A percentile compares a stretch with the other conserved stretches of the same genome.
These are phyloP conservation scores for Lepidonotus clava DNA, from an alignment of 2,888 invertebrate species.

Conservation along the genomic window DNA sequence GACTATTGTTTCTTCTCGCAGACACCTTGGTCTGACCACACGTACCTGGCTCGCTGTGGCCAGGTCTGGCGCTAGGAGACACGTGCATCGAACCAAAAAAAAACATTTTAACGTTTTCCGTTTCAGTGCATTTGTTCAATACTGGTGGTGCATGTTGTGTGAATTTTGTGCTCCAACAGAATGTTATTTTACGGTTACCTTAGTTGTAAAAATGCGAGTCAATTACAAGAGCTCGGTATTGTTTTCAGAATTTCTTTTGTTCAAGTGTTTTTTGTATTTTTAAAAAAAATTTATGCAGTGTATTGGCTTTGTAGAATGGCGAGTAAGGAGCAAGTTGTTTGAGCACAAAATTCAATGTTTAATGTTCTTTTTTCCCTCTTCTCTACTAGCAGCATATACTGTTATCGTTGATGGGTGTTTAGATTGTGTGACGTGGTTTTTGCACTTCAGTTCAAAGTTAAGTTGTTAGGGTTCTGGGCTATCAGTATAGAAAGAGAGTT, in stretches of 20 bases:
- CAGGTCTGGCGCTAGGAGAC: background rate
- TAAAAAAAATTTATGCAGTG: too few species aligned
- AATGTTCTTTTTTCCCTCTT: constrained; percentile 44
- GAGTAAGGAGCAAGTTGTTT: constrained; percentile 38
- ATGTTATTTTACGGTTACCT: too few species aligned
- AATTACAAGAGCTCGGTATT: too few species aligned
- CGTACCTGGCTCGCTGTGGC: background rate
- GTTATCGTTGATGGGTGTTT: constrained; percentile 49
- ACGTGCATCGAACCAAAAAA: background rate
- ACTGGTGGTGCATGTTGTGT: constrained; percentile 47
- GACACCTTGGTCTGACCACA: constrained; percentile 18
- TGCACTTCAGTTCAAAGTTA: constrained; percentile 48
- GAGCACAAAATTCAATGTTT: constrained; percentile 49
- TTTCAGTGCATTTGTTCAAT: constrained; percentile 47
- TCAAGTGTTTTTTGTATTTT: too few species aligned
- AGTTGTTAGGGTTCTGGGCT: background rate
- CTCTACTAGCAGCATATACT: constrained; percentile 51
- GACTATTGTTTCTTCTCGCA: constrained; percentile 43
- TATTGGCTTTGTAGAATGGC: too few species aligned
- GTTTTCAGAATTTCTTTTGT: too few species aligned
- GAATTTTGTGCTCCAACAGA: constrained; percentile 43
- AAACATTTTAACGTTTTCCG: background rate
- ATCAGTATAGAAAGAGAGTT: too few species aligned
- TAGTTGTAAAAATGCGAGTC: too few species aligned
- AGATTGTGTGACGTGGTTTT: constrained; percentile 49